Conservation (phyloP, 2,888 invertebrate species). For the Vandiemenella viatica region DNA sequence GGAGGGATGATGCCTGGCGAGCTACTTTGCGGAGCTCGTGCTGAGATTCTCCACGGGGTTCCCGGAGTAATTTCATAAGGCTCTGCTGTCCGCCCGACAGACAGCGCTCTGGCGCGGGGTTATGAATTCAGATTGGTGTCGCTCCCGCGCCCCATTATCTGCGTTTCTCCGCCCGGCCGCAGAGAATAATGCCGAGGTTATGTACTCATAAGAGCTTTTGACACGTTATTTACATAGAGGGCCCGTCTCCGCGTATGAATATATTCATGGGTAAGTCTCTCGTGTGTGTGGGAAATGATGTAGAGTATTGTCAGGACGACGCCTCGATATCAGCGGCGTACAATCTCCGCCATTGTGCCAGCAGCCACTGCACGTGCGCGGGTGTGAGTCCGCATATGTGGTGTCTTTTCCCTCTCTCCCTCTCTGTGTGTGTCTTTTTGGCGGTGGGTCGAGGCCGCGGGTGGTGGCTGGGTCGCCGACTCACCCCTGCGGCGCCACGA, state of each 20-base stretch:
- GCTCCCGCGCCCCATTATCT: background rate
- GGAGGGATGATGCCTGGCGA: no score
- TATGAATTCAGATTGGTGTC: background rate
- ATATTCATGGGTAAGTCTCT: background rate
- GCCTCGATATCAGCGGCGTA: background rate
- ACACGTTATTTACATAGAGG: background rate
- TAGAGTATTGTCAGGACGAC: background rate
- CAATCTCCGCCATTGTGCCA: background rate
- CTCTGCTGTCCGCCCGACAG: no score
- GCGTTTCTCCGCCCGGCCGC: background rate
- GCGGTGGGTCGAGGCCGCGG: no score
- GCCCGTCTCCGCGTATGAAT: background rate
- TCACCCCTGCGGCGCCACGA: no score
- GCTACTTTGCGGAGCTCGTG: no score
- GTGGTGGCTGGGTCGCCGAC: no score
- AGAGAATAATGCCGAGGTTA: background rate
- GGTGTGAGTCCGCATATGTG: no score
- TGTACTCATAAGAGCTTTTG: background rate
- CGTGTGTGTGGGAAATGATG: background rate
- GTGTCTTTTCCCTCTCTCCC: conserved; percentile 4
- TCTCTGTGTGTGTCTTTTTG: no score
- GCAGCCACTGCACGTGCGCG: no score
- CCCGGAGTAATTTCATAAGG: no score
- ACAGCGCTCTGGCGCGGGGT: no score
- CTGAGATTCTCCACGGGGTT: no score